phyloP scores from a whole-genome alignment of 2,797 vertebrate genomes.

The Nyctalus aviator region DNA sequence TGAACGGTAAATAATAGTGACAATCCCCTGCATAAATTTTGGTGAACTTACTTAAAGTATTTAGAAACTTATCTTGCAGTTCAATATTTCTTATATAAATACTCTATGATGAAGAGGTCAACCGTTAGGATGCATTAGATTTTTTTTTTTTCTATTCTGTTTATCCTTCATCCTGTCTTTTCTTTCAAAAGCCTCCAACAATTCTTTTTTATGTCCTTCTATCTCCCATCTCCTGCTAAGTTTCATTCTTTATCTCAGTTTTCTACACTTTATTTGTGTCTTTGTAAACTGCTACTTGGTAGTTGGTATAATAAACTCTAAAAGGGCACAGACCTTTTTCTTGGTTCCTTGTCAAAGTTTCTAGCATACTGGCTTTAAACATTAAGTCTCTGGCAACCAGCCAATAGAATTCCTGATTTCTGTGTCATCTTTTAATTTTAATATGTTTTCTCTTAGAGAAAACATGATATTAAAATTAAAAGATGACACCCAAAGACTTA shows the following conservation, averaged over 20 bases:
- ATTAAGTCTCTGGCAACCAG: neutral
- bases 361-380: conserved; percentile 56
- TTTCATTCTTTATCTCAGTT: conserved; percentile 72
- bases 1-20: conserved; percentile 68
- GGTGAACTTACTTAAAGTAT: conserved; percentile 31
- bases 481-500: neutral
- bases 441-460: neutral
- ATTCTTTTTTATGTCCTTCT: conserved; percentile 69
- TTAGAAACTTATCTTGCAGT: conserved; percentile 61
- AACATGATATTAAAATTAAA: no score
- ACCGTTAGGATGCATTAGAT: neutral
- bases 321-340: conserved; percentile 49
- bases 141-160: conserved; percentile 7
- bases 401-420: conserved; percentile 4
- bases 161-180: conserved; percentile 64
- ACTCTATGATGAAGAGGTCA: conserved; percentile 66
- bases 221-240: conserved; percentile 37
- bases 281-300: conserved; percentile 64
- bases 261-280: conserved; percentile 58
- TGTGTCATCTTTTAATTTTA: conserved; percentile 44
- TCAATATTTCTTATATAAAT: conserved; percentile 53
- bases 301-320: conserved; percentile 51
- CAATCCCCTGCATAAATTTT: conserved; percentile 55
- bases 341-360: neutral
- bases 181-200: conserved; percentile 61